Percentiles rank a stretch among this genome's conserved stretches.
phyloP scores from a whole-genome alignment of 2,113 vertebrate species.

The Cyanoliseus patagonus region DNA sequence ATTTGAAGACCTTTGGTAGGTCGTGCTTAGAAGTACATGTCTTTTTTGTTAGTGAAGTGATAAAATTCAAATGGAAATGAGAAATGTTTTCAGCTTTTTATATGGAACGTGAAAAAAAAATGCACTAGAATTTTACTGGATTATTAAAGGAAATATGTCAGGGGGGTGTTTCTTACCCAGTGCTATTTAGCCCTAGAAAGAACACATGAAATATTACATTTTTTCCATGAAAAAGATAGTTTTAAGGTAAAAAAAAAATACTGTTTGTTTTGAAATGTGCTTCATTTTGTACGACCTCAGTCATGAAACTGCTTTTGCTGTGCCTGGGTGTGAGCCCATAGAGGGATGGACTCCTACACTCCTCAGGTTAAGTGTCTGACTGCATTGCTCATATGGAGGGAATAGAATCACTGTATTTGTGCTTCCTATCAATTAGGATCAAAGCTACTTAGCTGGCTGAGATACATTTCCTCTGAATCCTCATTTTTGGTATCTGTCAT shows the following conservation, averaged over 20 bases:
- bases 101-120: neutral
- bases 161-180: neutral
- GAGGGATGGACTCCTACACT: accelerated
- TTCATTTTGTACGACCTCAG: neutral
- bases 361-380: neutral
- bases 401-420: neutral
- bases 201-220: neutral
- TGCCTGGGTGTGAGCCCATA: accelerated
- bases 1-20: constrained; percentile 27
- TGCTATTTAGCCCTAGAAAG: neutral
- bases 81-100: constrained; percentile 10
- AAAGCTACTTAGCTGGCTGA: constrained; percentile 11
- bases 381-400: neutral
- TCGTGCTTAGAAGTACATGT: constrained; percentile 37
- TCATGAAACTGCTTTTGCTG: neutral
- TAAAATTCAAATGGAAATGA: constrained; percentile 41
- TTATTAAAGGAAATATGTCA: neutral
- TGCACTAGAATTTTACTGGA: neutral
- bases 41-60: constrained; percentile 34
- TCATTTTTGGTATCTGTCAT: constrained; percentile 34
- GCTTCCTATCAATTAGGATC: constrained; percentile 41
- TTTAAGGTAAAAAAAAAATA: neutral
- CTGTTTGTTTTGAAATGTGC: neutral
- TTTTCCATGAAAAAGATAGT: neutral
- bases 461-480: constrained; percentile 13